phyloP scores from a whole-genome alignment of 2,797 vertebrate genomes.

The Phrynocephalus guinanensis region DNA sequence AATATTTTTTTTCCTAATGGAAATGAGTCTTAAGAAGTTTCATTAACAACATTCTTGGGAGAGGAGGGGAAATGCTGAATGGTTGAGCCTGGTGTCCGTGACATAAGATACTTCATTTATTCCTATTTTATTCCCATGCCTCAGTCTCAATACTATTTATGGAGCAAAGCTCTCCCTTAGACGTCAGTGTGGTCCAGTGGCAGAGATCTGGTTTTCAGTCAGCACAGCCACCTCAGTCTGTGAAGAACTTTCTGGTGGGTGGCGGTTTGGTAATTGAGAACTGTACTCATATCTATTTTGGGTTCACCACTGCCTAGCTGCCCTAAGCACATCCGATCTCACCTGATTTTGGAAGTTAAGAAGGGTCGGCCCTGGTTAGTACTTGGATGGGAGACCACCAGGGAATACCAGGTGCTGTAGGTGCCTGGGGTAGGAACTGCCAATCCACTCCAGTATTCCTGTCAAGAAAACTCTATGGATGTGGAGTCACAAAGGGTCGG shows the following conservation, averaged over 20 bases:
- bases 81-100: neutral
- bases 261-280: neutral
- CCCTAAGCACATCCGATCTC: no score
- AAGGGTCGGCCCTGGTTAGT: no score
- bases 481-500: no score
- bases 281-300: neutral
- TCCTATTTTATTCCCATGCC: neutral
- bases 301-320: no score
- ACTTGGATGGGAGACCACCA: no score
- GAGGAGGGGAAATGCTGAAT: neutral
- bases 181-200: neutral
- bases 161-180: neutral
- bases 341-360: no score
- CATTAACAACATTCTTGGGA: neutral
- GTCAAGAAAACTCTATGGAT: no score
- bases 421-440: no score
- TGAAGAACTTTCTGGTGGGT: neutral
- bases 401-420: no score
- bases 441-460: no score
- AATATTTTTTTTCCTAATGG: neutral
- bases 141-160: conserved; percentile 7
- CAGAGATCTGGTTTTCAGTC: neutral
- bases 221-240: neutral
- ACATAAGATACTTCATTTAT: conserved; percentile 12
- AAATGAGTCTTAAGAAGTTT: accelerated